Evolutionary conservation across 1,140 invertebrate genomes (phyloP).

Genomic region (Eriosoma lanigerum): DNA sequence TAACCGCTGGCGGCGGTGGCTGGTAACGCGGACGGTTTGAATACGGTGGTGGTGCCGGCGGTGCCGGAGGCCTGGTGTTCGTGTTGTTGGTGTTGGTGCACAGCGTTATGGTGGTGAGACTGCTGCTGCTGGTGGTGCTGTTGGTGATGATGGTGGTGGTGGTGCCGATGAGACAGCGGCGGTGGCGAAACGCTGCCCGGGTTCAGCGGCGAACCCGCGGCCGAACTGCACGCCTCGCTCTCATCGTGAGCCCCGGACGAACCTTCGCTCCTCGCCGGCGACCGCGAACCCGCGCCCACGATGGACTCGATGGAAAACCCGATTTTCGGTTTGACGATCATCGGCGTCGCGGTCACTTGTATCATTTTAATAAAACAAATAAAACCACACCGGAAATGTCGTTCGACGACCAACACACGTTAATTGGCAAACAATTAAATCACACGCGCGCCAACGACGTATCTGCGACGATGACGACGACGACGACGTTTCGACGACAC

Average conservation of each 20-base stretch:
- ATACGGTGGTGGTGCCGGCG: conserved; percentile 9
- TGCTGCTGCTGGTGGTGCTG: neutral
- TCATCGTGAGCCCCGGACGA: conserved; percentile 57
- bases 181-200: conserved; percentile 56
- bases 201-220: conserved; percentile 58
- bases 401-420: too few relatives aligned
- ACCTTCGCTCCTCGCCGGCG: conserved; percentile 57
- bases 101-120: conserved; percentile 3
- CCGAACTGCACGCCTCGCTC: conserved; percentile 58
- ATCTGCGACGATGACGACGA: neutral
- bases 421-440: too few relatives aligned
- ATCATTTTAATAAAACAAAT: conserved; percentile 17
- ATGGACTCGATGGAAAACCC: conserved; percentile 94
- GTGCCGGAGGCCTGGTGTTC: conserved; percentile 3
- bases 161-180: conserved; percentile 53
- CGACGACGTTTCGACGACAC: neutral
- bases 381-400: too few relatives aligned
- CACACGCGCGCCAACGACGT: neutral
- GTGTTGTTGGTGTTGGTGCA: conserved; percentile 41
- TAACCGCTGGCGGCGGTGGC: conserved; percentile 50
- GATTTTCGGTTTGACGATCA: conserved; percentile 86
- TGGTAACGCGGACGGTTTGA: conserved; percentile 54
- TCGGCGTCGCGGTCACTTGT: conserved; percentile 67
- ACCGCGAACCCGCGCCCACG: conserved; percentile 67
- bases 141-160: conserved; percentile 48